Evolutionary conservation across 1,140 invertebrate species (phyloP).

Genomic region (Cherax quadricarinatus): DNA sequence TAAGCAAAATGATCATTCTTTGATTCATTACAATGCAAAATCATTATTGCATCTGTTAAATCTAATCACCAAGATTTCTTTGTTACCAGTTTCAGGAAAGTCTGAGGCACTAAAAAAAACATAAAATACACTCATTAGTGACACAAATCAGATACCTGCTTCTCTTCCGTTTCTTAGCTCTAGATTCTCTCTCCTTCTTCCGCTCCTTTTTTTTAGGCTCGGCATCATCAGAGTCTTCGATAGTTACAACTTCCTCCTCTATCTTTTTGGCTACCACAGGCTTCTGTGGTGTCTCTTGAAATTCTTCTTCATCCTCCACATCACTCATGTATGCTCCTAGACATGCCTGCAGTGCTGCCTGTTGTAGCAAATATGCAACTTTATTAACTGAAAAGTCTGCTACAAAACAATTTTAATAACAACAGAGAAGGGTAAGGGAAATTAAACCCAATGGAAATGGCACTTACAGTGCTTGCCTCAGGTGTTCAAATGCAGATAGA

Average conservation of each 20-base stretch:
- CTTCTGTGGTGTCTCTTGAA: background rate
- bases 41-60: constrained; percentile 5
- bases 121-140: background rate
- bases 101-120: constrained; percentile 5
- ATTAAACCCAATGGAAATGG: too few relatives aligned
- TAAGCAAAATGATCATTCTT: background rate
- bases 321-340: constrained; percentile 65
- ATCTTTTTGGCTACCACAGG: background rate
- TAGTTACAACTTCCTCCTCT: constrained; percentile 56
- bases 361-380: background rate
- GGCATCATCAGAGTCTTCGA: constrained; percentile 75
- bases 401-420: too few relatives aligned
- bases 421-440: too few relatives aligned
- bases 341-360: constrained; percentile 63
- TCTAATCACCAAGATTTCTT: constrained; percentile 3
- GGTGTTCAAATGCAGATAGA: too few relatives aligned
- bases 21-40: background rate
- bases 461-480: too few relatives aligned
- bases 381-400: background rate
- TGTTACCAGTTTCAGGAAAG: constrained; percentile 70
- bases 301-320: constrained; percentile 46
- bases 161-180: constrained; percentile 69
- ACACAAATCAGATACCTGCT: constrained; percentile 75
- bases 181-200: constrained; percentile 76
- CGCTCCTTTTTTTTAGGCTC: constrained; percentile 74